Evolutionary conservation across 2,113 vertebrate genomes (phyloP).

Genomic region (Centropus bengalensis): DNA sequence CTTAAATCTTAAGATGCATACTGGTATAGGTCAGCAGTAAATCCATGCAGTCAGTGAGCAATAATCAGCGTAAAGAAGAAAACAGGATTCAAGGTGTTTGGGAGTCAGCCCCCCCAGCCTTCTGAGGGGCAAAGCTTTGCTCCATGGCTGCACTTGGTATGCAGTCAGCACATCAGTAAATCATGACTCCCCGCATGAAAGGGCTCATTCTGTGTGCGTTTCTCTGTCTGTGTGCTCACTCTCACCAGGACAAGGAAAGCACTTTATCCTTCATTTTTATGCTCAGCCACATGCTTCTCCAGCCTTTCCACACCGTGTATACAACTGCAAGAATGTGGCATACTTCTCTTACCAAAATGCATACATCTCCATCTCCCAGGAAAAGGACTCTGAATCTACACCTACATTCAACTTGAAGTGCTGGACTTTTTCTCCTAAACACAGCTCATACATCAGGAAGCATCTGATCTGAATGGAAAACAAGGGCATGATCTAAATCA

Average conservation of each 20-base stretch:
- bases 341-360: neutral
- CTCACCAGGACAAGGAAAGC: neutral
- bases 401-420: neutral
- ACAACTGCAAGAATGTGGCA: neutral
- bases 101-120: neutral
- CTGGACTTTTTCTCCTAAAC: neutral
- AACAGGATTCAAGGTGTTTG: neutral
- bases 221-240: neutral
- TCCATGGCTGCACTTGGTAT: neutral
- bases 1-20: neutral
- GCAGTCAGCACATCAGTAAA: constrained; percentile 14
- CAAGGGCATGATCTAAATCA: neutral
- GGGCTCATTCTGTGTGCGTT: constrained; percentile 43
- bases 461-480: neutral
- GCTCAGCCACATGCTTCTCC: constrained; percentile 7
- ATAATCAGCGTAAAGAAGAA: neutral
- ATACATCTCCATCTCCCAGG: neutral
- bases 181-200: neutral
- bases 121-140: neutral
- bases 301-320: neutral
- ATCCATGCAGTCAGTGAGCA: neutral
- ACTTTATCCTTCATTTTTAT: constrained; percentile 55
- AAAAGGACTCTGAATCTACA: neutral
- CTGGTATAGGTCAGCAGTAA: neutral
- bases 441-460: neutral